These are phyloP conservation scores for Drosophila borborema DNA, from an alignment of 2,888 invertebrate species.

Conservation along the genomic window DNA sequence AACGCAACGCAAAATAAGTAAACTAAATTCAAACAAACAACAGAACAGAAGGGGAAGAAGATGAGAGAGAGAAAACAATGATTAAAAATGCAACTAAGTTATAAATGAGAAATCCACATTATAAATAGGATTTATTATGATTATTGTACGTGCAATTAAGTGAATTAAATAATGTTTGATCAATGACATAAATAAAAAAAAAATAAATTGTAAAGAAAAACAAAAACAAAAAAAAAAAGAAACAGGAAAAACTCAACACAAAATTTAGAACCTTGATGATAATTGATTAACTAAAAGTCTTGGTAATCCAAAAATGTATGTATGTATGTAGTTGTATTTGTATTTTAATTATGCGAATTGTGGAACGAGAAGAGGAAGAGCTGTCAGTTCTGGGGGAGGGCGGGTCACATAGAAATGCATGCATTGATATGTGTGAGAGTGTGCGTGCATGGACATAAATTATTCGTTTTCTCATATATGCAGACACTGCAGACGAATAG, in stretches of 20 bases:
- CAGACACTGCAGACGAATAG: slow-evolving; percentile 16
- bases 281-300: slow-evolving; percentile 27
- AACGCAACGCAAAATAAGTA: slow-evolving; percentile 25
- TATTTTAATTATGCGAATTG: slow-evolving; percentile 44
- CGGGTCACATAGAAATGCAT: background rate
- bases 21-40: background rate
- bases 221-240: slow-evolving; percentile 1
- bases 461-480: slow-evolving; percentile 18
- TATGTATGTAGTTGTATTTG: slow-evolving; percentile 62
- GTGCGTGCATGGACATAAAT: slow-evolving; percentile 18
- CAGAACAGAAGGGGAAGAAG: background rate
- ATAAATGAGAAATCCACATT: slow-evolving; percentile 19
- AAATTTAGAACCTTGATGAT: slow-evolving; percentile 31
- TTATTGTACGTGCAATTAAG: slow-evolving; percentile 71
- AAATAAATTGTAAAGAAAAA: slow-evolving; percentile 17
- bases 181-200: slow-evolving; percentile 25
- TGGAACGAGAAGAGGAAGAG: background rate
- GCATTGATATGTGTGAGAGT: slow-evolving; percentile 16
- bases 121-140: slow-evolving; percentile 45
- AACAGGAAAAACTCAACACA: slow-evolving; percentile 8
- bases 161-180: slow-evolving; percentile 38
- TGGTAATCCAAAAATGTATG: slow-evolving; percentile 49
- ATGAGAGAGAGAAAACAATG: background rate
- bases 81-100: slow-evolving; percentile 16
- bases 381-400: background rate